Conservation (phyloP, 1,140 invertebrate genomes). For the Drosophila kepulauana region DNA sequence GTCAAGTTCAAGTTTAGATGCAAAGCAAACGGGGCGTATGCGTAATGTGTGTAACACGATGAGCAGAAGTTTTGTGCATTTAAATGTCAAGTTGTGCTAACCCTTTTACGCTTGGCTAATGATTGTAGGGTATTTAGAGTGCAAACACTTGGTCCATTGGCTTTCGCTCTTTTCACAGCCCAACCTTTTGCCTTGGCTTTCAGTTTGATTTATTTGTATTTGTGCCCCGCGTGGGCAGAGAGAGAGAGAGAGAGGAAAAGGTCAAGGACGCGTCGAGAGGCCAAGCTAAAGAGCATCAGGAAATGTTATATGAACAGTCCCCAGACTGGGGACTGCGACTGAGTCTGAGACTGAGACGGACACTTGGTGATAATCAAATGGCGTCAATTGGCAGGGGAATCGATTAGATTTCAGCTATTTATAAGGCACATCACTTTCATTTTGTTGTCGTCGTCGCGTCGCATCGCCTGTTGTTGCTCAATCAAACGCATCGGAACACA, state of each 20-base stretch:
- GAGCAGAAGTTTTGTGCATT: conserved; percentile 5
- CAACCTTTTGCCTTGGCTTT: conserved; percentile 7
- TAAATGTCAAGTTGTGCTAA: background rate
- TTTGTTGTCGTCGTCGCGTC: conserved; percentile 2
- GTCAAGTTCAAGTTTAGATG: conserved; percentile 41
- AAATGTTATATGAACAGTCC: conserved; percentile 26
- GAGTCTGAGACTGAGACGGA: background rate
- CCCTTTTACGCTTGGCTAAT: background rate
- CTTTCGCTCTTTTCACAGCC: conserved; percentile 25
- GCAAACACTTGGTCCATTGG: conserved; percentile 30
- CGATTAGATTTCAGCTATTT: conserved; percentile 70
- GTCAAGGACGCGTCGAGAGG: conserved; percentile 58
- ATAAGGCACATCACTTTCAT: conserved; percentile 26
- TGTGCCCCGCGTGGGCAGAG: conserved; percentile 25
- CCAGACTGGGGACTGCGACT: background rate
- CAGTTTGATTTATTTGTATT: conserved; percentile 47
- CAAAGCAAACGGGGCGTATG: conserved; percentile 34
- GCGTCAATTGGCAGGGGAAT: conserved; percentile 66
- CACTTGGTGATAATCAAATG: conserved; percentile 59
- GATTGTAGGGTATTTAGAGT: conserved; percentile 22
- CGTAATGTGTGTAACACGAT: conserved; percentile 29
- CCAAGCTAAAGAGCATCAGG: conserved; percentile 9
- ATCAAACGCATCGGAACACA: conserved; percentile 58
- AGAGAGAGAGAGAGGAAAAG: background rate
- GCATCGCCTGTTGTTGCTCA: conserved; percentile 30